Percentiles rank a stretch among this genome's conserved stretches.
Conservation (phyloP, 2,888 invertebrate genomes). For the Xanthorhoe designata region DNA sequence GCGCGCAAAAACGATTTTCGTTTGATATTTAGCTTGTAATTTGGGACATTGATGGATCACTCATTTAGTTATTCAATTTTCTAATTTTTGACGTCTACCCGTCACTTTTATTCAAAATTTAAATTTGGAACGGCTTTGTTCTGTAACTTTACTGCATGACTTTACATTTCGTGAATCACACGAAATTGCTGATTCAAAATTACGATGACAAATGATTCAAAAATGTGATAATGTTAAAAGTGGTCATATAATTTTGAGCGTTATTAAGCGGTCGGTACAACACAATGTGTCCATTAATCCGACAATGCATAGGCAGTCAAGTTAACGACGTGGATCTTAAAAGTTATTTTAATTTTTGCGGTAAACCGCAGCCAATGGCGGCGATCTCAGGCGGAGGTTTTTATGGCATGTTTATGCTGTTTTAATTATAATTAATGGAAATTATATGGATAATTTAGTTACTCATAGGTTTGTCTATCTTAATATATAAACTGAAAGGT, state of each 20-base stretch:
- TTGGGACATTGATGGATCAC: conserved; percentile 34
- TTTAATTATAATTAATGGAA: conserved; percentile 35
- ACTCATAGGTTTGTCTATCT: not conserved
- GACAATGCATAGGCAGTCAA: conserved; percentile 67
- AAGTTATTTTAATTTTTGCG: conserved; percentile 72
- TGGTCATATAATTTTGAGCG: conserved; percentile 48
- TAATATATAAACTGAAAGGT: not conserved
- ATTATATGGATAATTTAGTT: not conserved
- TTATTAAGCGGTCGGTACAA: conserved; percentile 39
- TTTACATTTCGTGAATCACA: conserved; percentile 15
- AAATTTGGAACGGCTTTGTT: not conserved
- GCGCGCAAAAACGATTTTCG: conserved; percentile 24
- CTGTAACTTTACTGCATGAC: conserved; percentile 1
- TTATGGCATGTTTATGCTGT: conserved; percentile 40
- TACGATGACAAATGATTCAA: conserved; percentile 31
- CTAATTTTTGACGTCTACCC: conserved; percentile 19
- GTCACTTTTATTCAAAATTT: conserved; percentile 16
- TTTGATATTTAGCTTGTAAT: conserved; percentile 24
- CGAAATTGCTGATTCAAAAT: conserved; percentile 17
- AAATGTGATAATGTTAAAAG: conserved; percentile 27
- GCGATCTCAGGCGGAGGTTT: conserved; percentile 47
- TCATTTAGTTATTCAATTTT: conserved; percentile 27
- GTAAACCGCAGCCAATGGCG: conserved; percentile 60
- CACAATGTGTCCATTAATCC: conserved; percentile 41
- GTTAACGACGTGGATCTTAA: conserved; percentile 65